Percentiles rank a stretch among this genome's conserved stretches.
phyloP scores from a whole-genome alignment of 2,888 invertebrate species.

The Leptopilina drosophilae region DNA sequence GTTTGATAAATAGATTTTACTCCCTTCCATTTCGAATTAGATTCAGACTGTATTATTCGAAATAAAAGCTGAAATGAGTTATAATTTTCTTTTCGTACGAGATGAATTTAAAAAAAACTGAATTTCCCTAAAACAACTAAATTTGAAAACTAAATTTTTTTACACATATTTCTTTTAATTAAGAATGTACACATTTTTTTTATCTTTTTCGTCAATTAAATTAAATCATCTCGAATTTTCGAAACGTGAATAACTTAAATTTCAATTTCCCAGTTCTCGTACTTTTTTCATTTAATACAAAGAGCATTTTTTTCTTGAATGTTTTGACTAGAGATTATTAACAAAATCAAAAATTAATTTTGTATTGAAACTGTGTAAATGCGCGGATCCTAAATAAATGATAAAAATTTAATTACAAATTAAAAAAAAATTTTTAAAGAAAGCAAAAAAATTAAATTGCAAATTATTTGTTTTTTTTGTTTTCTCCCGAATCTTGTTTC shows the following conservation, averaged over 20 bases:
- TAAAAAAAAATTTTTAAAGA: background rate
- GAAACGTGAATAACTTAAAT: constrained; percentile 14
- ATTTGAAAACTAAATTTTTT: constrained; percentile 5
- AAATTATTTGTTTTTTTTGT: constrained; percentile 59
- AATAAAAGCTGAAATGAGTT: constrained; percentile 3
- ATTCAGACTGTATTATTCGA: background rate
- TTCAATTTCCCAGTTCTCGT: background rate
- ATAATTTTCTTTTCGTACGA: background rate
- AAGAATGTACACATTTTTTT: constrained; percentile 7
- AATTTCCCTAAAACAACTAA: background rate
- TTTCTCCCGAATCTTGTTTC: constrained; percentile 49
- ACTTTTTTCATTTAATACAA: constrained; percentile 14
- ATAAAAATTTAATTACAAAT: constrained; percentile 9
- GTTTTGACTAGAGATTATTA: constrained; percentile 38
- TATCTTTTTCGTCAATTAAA: background rate
- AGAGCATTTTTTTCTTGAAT: constrained; percentile 24
- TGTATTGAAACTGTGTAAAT: constrained; percentile 16
- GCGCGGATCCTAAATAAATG: background rate
- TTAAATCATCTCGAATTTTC: background rate
- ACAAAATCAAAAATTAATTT: constrained; percentile 24
- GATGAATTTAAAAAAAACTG: background rate
- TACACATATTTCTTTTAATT: background rate
- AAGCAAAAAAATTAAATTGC: background rate
- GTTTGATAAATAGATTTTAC: background rate
- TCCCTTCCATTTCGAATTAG: too few species aligned